Evolutionary conservation across 2,888 invertebrate genomes (phyloP), one percentile per base, ranked within the genome.

Genomic region (Morpho helenor): DNA sequence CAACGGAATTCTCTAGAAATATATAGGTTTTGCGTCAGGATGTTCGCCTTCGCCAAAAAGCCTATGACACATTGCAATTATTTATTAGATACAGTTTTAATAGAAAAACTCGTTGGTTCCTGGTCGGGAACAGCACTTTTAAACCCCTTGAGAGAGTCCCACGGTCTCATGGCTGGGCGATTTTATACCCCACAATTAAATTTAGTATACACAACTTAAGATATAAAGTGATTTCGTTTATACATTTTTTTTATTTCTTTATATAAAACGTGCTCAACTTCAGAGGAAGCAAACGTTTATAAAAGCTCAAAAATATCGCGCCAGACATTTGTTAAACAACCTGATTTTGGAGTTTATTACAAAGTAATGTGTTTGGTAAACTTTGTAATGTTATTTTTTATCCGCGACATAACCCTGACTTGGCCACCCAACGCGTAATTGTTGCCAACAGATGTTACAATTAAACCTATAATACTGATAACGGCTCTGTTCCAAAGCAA

Each of bases 351-450:
- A 63, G 39, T 62, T 62, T 64, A 66, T 65, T 69, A 79, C 77
- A 77, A 74, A 72, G 74, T 68, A 63, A 69, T 68, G 68, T 78
- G 76, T 84, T 84, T 82, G 76, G 72, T 72, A 82, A 83, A 80
- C 77, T 73, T 63, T 56, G 58, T 59, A 56, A 57, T 55, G 65
- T 68, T 70, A 66, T 68, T 68, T 72, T 74, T 75, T 74, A 68
- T 70, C 67, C 65, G 71, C 74, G 71, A 76, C 70, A 73, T 72
- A 66, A 66, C 67, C 67, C 61, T 59, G 63, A 60, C 56, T 56
- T 60, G 72, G 70, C 73, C 75, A 76, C 75, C 75, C 75, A 75
- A 68, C 68, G 59, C 61, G 73, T 65, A 66, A 66, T 69, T 70
- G 66, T 67, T 61, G 55, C 63, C 68, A 71, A 69, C 73, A 76